These are phyloP conservation scores for Tenthredo mesomela DNA, from an alignment of 2,888 invertebrate genomes.

Conservation along the genomic window DNA sequence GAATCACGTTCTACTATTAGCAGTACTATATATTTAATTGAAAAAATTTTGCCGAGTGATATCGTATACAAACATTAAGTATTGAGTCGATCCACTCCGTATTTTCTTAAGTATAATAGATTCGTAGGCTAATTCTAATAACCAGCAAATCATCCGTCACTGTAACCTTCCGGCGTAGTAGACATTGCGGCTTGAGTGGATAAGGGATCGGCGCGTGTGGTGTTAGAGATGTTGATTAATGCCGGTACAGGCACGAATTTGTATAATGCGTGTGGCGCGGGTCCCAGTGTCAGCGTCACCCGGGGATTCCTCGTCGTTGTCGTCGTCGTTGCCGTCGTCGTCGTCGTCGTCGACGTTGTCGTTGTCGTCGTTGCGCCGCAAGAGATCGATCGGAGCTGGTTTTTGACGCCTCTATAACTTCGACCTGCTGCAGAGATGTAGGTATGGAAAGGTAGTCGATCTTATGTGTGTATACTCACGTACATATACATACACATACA, in stretches of 20 bases:
- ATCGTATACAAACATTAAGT: background rate
- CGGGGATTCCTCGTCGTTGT: background rate
- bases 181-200: constrained; percentile 12
- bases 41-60: background rate
- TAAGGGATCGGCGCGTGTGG: constrained; percentile 36
- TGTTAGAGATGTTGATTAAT: constrained; percentile 36
- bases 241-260: constrained; percentile 26
- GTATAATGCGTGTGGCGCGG: constrained; percentile 26
- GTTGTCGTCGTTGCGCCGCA: background rate
- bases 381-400: constrained; percentile 15
- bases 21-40: too few species aligned
- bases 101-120: constrained; percentile 13
- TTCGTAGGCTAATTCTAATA: background rate
- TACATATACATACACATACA: background rate
- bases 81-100: background rate
- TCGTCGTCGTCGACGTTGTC: background rate
- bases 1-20: too few species aligned
- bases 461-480: background rate
- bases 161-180: constrained; percentile 3
- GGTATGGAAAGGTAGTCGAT: background rate
- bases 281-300: constrained; percentile 24
- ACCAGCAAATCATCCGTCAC: constrained; percentile 6
- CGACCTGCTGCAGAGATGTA: background rate
- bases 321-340: background rate
- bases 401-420: constrained; percentile 17